phyloP scores from a whole-genome alignment of 2,797 vertebrate genomes.

The Picus viridis region DNA sequence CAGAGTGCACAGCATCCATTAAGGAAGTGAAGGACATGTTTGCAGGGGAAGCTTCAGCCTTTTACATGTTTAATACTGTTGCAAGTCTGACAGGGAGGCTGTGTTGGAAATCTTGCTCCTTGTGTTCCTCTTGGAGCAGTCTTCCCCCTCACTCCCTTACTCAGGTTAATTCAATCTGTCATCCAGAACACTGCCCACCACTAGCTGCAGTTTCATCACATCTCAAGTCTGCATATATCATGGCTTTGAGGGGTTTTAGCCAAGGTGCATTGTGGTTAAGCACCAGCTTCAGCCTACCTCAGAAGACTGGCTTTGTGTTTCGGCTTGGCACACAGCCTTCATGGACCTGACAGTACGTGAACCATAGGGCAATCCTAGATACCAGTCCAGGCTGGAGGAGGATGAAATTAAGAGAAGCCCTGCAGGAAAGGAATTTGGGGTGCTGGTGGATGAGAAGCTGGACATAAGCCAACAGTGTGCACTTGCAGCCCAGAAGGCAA shows the following conservation, averaged over 20 bases:
- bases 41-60: background rate
- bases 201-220: background rate
- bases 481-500: too few relatives aligned
- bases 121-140: background rate
- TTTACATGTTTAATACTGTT: background rate
- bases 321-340: background rate
- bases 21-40: conserved; percentile 22
- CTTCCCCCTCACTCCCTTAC: background rate
- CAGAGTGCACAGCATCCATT: conserved; percentile 32
- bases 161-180: background rate
- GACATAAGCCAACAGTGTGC: too few relatives aligned
- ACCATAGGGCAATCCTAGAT: too few relatives aligned
- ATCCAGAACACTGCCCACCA: background rate
- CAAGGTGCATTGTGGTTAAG: background rate
- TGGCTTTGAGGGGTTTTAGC: background rate
- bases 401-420: too few relatives aligned
- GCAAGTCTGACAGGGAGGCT: background rate
- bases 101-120: background rate
- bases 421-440: too few relatives aligned
- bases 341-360: too few relatives aligned
- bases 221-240: background rate
- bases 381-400: too few relatives aligned
- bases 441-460: too few relatives aligned
- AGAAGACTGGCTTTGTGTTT: background rate
- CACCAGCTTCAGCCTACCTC: background rate